Conservation (phyloP, 2,113 vertebrate genomes). For the Entosphenus tridentatus region DNA sequence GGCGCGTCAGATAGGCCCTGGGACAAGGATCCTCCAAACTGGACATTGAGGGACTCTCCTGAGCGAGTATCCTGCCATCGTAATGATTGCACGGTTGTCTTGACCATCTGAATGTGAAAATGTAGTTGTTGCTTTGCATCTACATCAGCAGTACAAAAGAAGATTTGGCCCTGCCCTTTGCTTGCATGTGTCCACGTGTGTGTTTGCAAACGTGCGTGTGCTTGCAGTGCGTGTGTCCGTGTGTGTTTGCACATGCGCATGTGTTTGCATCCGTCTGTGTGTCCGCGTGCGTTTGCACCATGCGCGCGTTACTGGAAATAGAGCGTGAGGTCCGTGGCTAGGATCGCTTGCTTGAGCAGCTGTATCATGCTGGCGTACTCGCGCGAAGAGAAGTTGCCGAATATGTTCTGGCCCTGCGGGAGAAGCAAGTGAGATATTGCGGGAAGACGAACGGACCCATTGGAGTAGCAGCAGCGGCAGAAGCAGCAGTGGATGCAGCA, state of each 20-base stretch:
- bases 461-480: no score
- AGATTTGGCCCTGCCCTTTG: no score
- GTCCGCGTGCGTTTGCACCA: neutral
- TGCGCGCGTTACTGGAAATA: constrained; percentile 69
- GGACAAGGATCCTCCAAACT: no score
- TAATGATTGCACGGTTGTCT: no score
- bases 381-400: constrained; percentile 84
- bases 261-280: neutral
- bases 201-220: neutral
- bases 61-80: no score
- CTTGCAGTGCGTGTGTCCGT: neutral
- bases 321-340: constrained; percentile 91
- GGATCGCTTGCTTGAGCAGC: constrained; percentile 88
- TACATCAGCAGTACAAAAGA: no score
- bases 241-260: neutral
- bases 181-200: neutral
- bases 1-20: no score
- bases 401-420: constrained; percentile 92
- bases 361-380: constrained; percentile 97
- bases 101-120: no score
- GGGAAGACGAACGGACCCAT: no score
- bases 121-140: no score
- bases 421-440: constrained; percentile 11
- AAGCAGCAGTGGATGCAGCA: no score
- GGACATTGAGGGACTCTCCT: no score